Conservation (phyloP, 2,797 vertebrate species). For the Echiichthys vipera region DNA sequence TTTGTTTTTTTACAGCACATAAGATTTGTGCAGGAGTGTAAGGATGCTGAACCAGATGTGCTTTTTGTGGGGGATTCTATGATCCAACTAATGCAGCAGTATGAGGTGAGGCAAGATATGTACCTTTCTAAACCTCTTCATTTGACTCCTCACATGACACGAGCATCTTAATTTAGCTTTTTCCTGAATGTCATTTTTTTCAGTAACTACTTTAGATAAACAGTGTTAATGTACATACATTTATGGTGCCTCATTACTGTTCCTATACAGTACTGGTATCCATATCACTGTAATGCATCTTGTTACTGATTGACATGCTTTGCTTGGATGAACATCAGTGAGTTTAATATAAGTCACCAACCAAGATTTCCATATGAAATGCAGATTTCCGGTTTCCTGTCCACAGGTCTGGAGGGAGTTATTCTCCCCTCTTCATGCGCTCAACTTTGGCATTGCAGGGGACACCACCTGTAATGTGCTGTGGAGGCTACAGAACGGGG, state of each 20-base stretch:
- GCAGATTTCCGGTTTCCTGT: constrained; percentile 11
- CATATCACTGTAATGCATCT: background rate
- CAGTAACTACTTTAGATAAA: background rate
- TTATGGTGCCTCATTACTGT: background rate
- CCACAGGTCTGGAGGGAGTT: constrained; percentile 94
- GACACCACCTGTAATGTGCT: constrained; percentile 96
- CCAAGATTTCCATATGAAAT: background rate
- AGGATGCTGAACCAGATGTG: constrained; percentile 97
- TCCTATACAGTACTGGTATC: background rate
- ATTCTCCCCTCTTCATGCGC: constrained; percentile 96
- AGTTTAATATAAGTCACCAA: background rate
- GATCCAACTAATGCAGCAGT: constrained; percentile 95
- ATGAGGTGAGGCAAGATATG: constrained; percentile 85
- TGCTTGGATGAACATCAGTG: background rate
- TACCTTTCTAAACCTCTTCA: background rate
- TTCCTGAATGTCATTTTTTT: background rate
- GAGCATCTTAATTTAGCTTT: background rate
- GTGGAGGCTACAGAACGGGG: constrained; percentile 97
- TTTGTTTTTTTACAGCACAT: constrained; percentile 86
- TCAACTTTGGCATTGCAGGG: constrained; percentile 96
- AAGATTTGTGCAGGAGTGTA: constrained; percentile 95
- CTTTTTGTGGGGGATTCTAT: constrained; percentile 98
- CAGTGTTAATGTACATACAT: background rate
- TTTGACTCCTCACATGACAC: background rate
- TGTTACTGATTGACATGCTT: background rate